Base-by-base conservation (phyloP, 1,140 invertebrate species). In the Pseudomyrmex flavicornis region DNA sequence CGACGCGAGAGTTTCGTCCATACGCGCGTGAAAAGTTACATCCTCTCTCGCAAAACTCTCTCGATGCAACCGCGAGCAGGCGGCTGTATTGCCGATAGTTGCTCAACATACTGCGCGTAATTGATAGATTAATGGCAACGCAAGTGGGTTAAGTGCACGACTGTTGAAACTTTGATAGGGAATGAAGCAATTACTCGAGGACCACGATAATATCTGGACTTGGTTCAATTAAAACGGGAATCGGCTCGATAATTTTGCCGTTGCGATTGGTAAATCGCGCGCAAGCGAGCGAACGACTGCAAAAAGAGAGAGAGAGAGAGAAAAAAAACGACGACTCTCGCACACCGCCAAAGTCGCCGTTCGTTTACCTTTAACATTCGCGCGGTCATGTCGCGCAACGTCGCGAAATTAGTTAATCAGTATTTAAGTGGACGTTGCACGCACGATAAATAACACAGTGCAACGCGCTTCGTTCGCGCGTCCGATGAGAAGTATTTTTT, bases 51-150 rank as follows among this genome's bases (percentile, higher is more conserved):
- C 48, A 72, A 84, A 72, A 69, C 17, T 46, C 50, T 35, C 4
- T 65, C 20, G n/a, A 82, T 54, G 52, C 61, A 54, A 48, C 50
- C 13, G 46, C 48, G 44, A 70, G 44, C 61, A 44, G 69, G 12
- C 73, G 22, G 46, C 70, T 7, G 2, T 22, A 8, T 35, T 35
- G 69, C 65, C 35, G 12, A 26, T 79, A 83, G 75, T 83, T 82
- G 69, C 83, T 22, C 70, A 70, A 85, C 77, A 72, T 73, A 74
- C 72, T 58, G 65, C 62, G 26, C 50, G 50, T 85, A 82, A 85
- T 85, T 85, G 77, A 85, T 85, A 85, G 83, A 85, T 69, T 85
- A 85, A 85, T 85, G 70, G 69, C 77, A 68, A 63, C 54, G 83
- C 52, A 74, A 85, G 69, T 82, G 68, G 83, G 68, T 85, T 85